Base-by-base conservation (phyloP, 1,140 invertebrate genomes). In the Heliconius himera region DNA sequence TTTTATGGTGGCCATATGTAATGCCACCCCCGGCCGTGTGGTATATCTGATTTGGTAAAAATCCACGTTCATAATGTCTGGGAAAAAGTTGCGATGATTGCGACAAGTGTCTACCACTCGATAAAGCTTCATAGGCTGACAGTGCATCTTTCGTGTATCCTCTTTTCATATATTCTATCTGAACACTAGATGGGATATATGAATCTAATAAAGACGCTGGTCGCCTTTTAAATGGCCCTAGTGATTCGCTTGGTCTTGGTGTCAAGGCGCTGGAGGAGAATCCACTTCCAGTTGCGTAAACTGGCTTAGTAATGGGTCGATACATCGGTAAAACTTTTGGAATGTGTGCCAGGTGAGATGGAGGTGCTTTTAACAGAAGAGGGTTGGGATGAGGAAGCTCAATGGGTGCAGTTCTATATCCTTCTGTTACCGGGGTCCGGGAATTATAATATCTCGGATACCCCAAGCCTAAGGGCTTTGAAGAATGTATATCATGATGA, bases 21-120 rank as follows among this genome's bases (percentile, higher is more conserved):
- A 93, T 84, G 13, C 93, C 88, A 33, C 94, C 90, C 0, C 83
- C 85, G 0, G 89, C 90, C 1, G 94, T 95, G 18, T 94, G 90
- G 70, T 92, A 95, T 90, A 95, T 93, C 81, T 95, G 94, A 81
- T 95, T 95, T 9, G 94, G 94, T 4, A 94, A 81, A 76, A 95
- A 95, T 6, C 94, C 94, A 81, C 91, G 81, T 84, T 95, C 94
- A 73, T 89, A 94, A 78, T 94, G 89, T 60, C 90, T 87, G 4
- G 91, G 91, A 29, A 81, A 79, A 6, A 84, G 76, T 70, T 86
- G 85, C 8, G 85, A 74, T 9, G 84, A 76, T 78, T 87, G 87
- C 0, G 82, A 75, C 16, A 89, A 87, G 74, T 88, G 84, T 22
- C 90, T 80, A 8, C 87, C 88, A 74, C 81, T 91, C 0, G 94